These are phyloP conservation scores for Oxyteleia sp. DNA, from an alignment of 2,888 invertebrate species.

Conservation along the genomic window DNA sequence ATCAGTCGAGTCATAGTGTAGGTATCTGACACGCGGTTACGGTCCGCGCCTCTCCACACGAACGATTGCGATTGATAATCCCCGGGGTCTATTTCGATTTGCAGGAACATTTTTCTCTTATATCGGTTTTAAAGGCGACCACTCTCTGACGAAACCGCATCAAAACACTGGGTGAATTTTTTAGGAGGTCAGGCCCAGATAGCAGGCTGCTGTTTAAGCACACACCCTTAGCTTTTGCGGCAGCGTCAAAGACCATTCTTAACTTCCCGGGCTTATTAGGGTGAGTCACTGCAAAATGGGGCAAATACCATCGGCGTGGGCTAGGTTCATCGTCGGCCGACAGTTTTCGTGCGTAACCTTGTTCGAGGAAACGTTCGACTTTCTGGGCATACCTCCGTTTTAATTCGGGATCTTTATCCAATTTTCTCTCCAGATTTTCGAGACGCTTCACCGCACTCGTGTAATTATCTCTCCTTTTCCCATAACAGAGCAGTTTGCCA, in stretches of 20 bases:
- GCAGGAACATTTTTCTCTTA: conserved; percentile 83
- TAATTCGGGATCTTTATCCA: conserved; percentile 54
- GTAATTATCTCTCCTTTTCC: conserved; percentile 23
- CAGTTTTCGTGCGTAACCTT: conserved; percentile 40
- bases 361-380: conserved; percentile 15
- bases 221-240: conserved; percentile 72
- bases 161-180: conserved; percentile 81
- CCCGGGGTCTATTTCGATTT: conserved; percentile 75
- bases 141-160: conserved; percentile 76
- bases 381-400: conserved; percentile 30
- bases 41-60: conserved; percentile 68
- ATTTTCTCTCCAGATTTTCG: conserved; percentile 48
- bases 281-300: conserved; percentile 73
- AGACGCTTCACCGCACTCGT: conserved; percentile 49
- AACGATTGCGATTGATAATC: conserved; percentile 78
- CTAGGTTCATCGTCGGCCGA: not conserved
- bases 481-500: conserved; percentile 5
- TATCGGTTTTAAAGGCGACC: conserved; percentile 74
- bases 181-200: conserved; percentile 79
- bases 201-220: conserved; percentile 79
- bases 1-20: conserved; percentile 77
- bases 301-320: conserved; percentile 70
- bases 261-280: conserved; percentile 75
- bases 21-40: conserved; percentile 24
- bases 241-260: conserved; percentile 79